A percentile compares a stretch with the other conserved stretches of the same genome.
phyloP scores from a whole-genome alignment of 2,888 invertebrate species.

The Melieria omissa region DNA sequence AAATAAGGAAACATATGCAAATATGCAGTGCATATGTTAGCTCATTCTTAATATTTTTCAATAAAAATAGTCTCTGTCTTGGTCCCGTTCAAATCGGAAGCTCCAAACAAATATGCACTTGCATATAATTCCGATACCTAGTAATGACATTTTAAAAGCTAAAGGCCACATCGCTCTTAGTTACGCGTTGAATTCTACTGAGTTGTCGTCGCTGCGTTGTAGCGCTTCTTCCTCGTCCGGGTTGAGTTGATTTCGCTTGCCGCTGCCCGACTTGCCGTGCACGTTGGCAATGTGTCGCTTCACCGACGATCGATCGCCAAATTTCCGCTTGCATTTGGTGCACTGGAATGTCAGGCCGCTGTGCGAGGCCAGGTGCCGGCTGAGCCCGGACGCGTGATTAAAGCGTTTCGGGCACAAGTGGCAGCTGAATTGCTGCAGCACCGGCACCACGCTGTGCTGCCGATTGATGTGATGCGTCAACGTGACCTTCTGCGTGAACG shows the following conservation, averaged over 20 bases:
- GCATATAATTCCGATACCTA: no score
- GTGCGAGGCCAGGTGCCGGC: slow-evolving; percentile 75
- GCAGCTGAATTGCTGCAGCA: slow-evolving; percentile 74
- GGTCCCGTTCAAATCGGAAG: no score
- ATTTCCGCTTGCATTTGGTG: slow-evolving; percentile 74
- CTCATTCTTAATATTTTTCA: no score
- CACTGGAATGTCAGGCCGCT: slow-evolving; percentile 75
- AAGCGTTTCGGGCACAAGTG: slow-evolving; percentile 72
- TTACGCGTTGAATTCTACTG: background rate
- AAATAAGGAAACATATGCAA: no score
- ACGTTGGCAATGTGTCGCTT: slow-evolving; percentile 70
- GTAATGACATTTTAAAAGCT: no score
- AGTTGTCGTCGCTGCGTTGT: background rate
- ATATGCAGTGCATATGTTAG: no score
- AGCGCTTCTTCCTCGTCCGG: no score
- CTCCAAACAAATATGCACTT: no score
- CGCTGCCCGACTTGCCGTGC: slow-evolving; percentile 47
- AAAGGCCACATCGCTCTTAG: background rate
- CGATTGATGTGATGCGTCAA: slow-evolving; percentile 72
- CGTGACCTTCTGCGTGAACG: slow-evolving; percentile 79
- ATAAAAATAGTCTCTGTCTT: no score
- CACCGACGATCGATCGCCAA: slow-evolving; percentile 79
- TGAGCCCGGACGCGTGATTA: slow-evolving; percentile 73
- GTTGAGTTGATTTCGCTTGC: background rate
- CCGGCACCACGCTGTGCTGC: slow-evolving; percentile 72